These are phyloP conservation scores for Brachypterus glaber DNA, from an alignment of 2,888 invertebrate species.

Conservation along the genomic window DNA sequence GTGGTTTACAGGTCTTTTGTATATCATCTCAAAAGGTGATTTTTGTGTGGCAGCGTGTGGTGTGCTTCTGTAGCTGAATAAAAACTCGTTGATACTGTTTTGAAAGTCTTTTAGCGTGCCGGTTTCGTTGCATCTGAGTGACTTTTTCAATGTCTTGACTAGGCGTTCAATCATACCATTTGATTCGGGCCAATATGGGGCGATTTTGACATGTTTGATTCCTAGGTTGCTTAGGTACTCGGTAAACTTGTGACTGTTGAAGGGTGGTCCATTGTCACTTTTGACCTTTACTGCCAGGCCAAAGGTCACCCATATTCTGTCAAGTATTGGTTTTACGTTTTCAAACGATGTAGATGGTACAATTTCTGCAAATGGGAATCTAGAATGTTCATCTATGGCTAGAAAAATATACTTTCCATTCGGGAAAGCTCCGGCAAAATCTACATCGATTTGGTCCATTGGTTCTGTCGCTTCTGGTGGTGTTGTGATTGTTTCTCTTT, in stretches of 20 bases:
- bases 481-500: constrained; percentile 4
- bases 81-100: constrained; percentile 9
- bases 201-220: constrained; percentile 15
- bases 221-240: constrained; percentile 6
- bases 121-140: constrained; percentile 3
- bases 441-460: constrained; percentile 12
- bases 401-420: constrained; percentile 13
- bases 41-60: constrained; percentile 8
- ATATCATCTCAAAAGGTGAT: constrained; percentile 8
- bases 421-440: constrained; percentile 15
- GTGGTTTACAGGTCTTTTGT: constrained; percentile 11
- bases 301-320: constrained; percentile 9
- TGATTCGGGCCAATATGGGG: constrained; percentile 19
- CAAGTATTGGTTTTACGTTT: constrained; percentile 8
- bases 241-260: constrained; percentile 12
- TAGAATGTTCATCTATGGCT: constrained; percentile 14
- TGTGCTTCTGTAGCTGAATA: constrained; percentile 13
- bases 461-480: constrained; percentile 1
- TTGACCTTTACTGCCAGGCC: constrained; percentile 11
- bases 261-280: constrained; percentile 17
- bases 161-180: constrained; percentile 18
- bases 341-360: constrained; percentile 9
- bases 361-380: constrained; percentile 12
- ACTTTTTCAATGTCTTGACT: constrained; percentile 15
- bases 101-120: constrained; percentile 7